Percentiles rank a stretch among this genome's conserved stretches.
Evolutionary conservation across 2,113 vertebrate genomes (phyloP).

Genomic region (Corydoras maculifer): DNA sequence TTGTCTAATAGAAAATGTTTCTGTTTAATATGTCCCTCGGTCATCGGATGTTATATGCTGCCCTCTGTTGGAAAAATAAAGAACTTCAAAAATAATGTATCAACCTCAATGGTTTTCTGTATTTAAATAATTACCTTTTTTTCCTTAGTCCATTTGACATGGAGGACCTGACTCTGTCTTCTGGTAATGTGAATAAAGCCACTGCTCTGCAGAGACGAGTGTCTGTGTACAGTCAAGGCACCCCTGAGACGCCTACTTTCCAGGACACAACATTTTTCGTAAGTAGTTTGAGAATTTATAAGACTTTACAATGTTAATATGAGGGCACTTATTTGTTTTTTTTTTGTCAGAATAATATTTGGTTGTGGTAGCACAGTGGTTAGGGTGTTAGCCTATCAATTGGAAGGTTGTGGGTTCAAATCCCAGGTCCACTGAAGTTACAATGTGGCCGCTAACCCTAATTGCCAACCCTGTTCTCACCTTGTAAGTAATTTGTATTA

Average conservation of each 20-base stretch:
- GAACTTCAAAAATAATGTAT: background rate
- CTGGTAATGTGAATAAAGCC: constrained; percentile 81
- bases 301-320: background rate
- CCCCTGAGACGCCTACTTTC: constrained; percentile 91
- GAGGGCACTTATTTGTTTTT: background rate
- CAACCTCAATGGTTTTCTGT: background rate
- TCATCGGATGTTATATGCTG: constrained; percentile 20
- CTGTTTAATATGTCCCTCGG: too few relatives aligned
- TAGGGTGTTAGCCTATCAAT: too few relatives aligned
- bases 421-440: too few relatives aligned
- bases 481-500: too few relatives aligned
- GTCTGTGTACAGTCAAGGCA: constrained; percentile 94
- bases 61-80: constrained; percentile 47
- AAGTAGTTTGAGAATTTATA: constrained; percentile 56
- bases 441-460: too few relatives aligned
- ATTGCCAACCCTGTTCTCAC: too few relatives aligned
- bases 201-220: constrained; percentile 86
- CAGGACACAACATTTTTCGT: constrained; percentile 92
- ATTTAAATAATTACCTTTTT: background rate
- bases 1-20: too few relatives aligned
- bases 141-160: constrained; percentile 84
- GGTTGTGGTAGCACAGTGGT: too few relatives aligned
- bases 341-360: background rate
- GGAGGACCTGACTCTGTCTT: constrained; percentile 85
- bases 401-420: too few relatives aligned